Conservation (phyloP, 2,797 vertebrate species). For the Sebastes elongatus region DNA sequence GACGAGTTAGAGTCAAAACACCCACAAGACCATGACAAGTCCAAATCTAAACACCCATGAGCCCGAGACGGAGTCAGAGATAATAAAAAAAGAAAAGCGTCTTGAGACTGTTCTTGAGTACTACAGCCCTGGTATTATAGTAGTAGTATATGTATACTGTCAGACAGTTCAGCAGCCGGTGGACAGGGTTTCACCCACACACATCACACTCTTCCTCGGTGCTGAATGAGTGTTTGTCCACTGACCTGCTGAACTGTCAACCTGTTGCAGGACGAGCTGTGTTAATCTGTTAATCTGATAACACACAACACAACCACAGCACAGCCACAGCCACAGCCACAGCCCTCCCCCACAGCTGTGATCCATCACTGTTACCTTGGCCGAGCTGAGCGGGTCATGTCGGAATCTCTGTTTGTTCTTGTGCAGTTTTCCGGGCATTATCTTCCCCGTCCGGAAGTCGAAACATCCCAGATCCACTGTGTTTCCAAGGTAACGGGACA, state of each 20-base stretch:
- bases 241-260: conserved; percentile 22
- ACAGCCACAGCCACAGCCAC: neutral
- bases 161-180: neutral
- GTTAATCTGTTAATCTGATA: conserved; percentile 49
- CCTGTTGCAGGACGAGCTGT: conserved; percentile 3
- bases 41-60: no score
- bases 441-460: conserved; percentile 96
- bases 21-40: rapidly evolving
- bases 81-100: neutral
- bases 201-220: neutral
- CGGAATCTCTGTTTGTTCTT: conserved; percentile 93
- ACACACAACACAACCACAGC: neutral
- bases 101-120: neutral
- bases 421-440: conserved; percentile 95
- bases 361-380: conserved; percentile 58
- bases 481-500: conserved; percentile 95
- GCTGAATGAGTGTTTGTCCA: neutral
- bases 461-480: conserved; percentile 93
- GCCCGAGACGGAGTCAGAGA: neutral
- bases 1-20: no score
- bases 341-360: neutral
- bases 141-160: neutral
- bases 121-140: neutral
- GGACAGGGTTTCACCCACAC: neutral
- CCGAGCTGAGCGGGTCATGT: conserved; percentile 83